These are phyloP conservation scores for Eupithecia inturbata DNA, from an alignment of 2,888 invertebrate species.

Conservation along the genomic window DNA sequence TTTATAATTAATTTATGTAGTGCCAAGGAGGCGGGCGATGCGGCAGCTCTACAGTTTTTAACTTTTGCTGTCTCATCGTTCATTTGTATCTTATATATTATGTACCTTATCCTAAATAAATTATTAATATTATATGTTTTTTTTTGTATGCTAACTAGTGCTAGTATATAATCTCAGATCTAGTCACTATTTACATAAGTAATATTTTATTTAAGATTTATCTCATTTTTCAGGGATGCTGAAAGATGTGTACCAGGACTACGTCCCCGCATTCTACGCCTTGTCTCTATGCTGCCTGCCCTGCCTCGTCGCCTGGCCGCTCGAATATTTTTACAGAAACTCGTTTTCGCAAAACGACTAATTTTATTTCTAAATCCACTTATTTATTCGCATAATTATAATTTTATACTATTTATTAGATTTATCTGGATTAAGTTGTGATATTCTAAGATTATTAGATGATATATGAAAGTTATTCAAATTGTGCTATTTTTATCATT, in stretches of 20 bases:
- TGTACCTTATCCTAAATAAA: too few relatives aligned
- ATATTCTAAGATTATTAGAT: not conserved
- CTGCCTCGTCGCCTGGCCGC: constrained; percentile 69
- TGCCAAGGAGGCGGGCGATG: too few relatives aligned
- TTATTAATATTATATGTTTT: too few relatives aligned
- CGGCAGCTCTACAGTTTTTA: too few relatives aligned
- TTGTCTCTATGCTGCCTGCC: constrained; percentile 68
- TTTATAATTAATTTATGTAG: too few relatives aligned
- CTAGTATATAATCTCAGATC: not conserved
- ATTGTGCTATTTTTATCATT: not conserved
- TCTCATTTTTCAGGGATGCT: constrained; percentile 63
- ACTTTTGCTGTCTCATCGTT: too few relatives aligned
- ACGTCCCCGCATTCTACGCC: constrained; percentile 72
- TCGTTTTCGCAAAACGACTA: not conserved
- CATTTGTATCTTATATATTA: too few relatives aligned
- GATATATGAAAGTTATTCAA: not conserved
- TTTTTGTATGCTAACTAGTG: too few relatives aligned
- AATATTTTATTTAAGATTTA: not conserved
- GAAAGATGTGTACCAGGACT: constrained; percentile 69
- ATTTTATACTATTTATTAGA: not conserved
- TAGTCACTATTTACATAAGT: not conserved
- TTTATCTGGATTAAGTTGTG: constrained; percentile 3
- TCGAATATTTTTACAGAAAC: constrained; percentile 59
- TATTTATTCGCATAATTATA: not conserved
- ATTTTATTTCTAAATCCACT: not conserved